These are phyloP conservation scores for Eremophila alpestris DNA, from an alignment of 2,797 vertebrate genomes.

Conservation along the genomic window DNA sequence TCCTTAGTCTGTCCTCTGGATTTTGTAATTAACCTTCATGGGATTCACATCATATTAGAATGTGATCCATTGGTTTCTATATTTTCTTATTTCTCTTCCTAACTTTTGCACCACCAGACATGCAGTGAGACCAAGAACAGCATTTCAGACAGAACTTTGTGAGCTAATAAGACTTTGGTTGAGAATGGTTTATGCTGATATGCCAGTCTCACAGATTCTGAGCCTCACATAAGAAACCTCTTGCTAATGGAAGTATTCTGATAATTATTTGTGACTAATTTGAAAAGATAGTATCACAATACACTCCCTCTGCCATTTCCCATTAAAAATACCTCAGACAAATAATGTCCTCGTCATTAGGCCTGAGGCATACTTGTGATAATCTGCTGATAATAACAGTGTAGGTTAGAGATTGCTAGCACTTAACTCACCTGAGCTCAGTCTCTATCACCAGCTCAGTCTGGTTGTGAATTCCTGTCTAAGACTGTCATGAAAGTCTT, in stretches of 20 bases:
- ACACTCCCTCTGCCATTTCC: background rate
- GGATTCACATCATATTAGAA: background rate
- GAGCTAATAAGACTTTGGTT: background rate
- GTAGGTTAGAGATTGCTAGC: background rate
- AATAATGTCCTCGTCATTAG: slow-evolving; percentile 1
- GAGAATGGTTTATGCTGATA: background rate
- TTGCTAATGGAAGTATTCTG: background rate
- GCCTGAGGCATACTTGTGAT: background rate
- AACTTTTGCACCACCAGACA: background rate
- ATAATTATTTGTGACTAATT: slow-evolving; percentile 23
- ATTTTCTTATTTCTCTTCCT: background rate
- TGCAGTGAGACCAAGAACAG: background rate
- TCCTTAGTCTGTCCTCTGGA: background rate
- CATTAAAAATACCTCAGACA: slow-evolving; percentile 21
- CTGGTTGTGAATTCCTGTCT: background rate
- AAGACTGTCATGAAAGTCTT: background rate
- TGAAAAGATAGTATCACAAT: slow-evolving; percentile 16
- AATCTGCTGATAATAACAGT: background rate
- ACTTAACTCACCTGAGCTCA: background rate
- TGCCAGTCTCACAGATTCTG: background rate
- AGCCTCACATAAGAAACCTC: background rate
- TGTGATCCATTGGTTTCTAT: background rate
- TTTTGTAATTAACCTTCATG: background rate
- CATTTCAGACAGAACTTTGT: background rate
- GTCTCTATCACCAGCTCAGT: background rate